Evolutionary conservation across 2,888 invertebrate species (phyloP).

Genomic region (Diploptera punctata): DNA sequence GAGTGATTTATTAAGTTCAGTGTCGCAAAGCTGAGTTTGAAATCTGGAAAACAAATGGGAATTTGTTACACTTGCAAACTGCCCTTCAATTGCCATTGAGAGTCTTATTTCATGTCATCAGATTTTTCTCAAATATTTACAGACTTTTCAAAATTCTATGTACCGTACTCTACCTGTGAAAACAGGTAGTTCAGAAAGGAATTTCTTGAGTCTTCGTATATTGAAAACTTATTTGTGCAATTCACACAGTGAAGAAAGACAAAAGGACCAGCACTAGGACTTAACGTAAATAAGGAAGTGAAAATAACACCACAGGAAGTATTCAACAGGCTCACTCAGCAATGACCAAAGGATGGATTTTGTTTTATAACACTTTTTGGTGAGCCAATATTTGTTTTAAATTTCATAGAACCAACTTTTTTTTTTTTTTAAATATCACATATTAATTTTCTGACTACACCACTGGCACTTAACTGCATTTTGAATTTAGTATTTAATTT

Average conservation of each 20-base stretch:
- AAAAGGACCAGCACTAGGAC: neutral
- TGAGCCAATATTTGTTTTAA: no score
- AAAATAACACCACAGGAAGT: conserved; percentile 16
- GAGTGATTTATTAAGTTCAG: neutral
- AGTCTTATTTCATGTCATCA: neutral
- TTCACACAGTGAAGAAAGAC: neutral
- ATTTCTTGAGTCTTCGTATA: neutral
- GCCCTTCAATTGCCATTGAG: neutral
- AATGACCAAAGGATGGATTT: no score
- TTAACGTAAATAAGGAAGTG: neutral
- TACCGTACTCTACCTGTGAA: neutral
- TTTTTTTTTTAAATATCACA: no score
- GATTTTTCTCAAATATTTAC: neutral
- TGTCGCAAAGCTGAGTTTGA: neutral
- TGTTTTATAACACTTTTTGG: no score
- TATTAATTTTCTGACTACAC: no score
- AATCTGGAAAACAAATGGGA: neutral
- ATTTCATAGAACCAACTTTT: no score
- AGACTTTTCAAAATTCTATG: neutral
- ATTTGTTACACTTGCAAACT: neutral
- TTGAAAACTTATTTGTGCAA: neutral
- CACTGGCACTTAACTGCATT: no score
- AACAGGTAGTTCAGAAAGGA: neutral
- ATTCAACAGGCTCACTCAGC: neutral
- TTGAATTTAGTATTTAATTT: no score